These are phyloP conservation scores for Noctua fimbriata DNA, from an alignment of 2,888 invertebrate genomes.

Conservation along the genomic window DNA sequence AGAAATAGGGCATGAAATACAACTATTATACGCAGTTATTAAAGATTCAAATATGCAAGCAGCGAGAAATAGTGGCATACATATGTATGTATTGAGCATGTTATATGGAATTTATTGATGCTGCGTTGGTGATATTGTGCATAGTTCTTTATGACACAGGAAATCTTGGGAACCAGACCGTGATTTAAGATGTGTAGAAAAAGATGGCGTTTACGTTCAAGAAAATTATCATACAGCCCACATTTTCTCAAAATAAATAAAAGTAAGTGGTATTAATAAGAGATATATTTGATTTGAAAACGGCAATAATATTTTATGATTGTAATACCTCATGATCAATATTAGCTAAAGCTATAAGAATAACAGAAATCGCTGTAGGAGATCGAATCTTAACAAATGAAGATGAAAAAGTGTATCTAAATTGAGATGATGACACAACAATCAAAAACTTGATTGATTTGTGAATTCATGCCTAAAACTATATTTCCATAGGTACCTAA, in stretches of 20 bases:
- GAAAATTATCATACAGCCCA: conserved; percentile 60
- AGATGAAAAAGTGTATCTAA: background rate
- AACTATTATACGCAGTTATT: conserved; percentile 68
- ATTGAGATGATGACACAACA: conserved; percentile 34
- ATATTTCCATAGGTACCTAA: conserved; percentile 9
- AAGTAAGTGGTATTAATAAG: conserved; percentile 44
- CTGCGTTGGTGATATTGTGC: conserved; percentile 57
- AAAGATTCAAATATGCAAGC: conserved; percentile 74
- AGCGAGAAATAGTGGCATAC: conserved; percentile 68
- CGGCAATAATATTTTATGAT: conserved; percentile 36
- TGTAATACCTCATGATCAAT: background rate
- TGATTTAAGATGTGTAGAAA: conserved; percentile 62
- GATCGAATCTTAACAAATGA: background rate
- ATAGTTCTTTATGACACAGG: conserved; percentile 62
- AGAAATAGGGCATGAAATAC: conserved; percentile 65
- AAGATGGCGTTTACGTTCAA: conserved; percentile 24
- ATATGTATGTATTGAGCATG: conserved; percentile 59
- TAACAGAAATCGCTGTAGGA: background rate
- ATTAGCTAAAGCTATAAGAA: conserved; percentile 11
- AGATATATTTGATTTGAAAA: conserved; percentile 35
- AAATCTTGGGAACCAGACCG: conserved; percentile 61
- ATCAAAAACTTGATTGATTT: conserved; percentile 58
- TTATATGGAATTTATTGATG: conserved; percentile 64
- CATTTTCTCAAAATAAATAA: conserved; percentile 45
- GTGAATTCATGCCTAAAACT: conserved; percentile 37